phyloP scores from a whole-genome alignment of 2,888 invertebrate species.

The Lymantria monacha region DNA sequence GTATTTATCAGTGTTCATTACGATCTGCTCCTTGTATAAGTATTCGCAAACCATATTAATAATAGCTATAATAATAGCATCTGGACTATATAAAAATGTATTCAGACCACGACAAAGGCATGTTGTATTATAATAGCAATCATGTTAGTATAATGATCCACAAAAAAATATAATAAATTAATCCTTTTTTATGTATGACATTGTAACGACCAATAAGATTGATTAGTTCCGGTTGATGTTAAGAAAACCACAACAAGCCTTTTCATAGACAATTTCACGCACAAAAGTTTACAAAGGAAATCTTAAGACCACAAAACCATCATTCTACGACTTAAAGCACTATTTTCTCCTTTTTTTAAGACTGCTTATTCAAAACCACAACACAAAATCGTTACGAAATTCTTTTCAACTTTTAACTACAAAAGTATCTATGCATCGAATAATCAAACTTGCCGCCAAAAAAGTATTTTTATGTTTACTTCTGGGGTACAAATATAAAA shows the following conservation, averaged over 20 bases:
- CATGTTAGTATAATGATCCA: too few relatives aligned
- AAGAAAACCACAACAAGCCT: constrained; percentile 11
- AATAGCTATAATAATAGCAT: too few relatives aligned
- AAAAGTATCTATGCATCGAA: constrained; percentile 4
- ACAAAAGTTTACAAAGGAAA: constrained; percentile 6
- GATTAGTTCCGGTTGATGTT: constrained; percentile 10
- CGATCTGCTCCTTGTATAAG: too few relatives aligned
- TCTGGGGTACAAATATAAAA: constrained; percentile 2
- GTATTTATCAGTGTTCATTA: too few relatives aligned
- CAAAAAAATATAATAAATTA: too few relatives aligned
- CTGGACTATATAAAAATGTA: too few relatives aligned
- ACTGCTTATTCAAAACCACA: constrained; percentile 4
- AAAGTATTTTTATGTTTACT: constrained; percentile 2
- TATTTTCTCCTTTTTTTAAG: constrained; percentile 10
- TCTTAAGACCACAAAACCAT: constrained; percentile 1
- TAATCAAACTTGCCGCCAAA: constrained; percentile 2
- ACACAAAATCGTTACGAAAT: constrained; percentile 1
- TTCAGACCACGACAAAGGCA: too few relatives aligned
- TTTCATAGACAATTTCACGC: constrained; percentile 10
- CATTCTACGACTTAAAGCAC: constrained; percentile 3
- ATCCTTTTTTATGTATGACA: too few relatives aligned
- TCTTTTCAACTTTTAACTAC: constrained; percentile 1
- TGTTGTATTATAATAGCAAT: too few relatives aligned
- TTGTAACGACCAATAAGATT: neutral
- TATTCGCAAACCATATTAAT: too few relatives aligned